These are phyloP conservation scores for Poecilia picta DNA, from an alignment of 2,797 vertebrate species.

Conservation along the genomic window DNA sequence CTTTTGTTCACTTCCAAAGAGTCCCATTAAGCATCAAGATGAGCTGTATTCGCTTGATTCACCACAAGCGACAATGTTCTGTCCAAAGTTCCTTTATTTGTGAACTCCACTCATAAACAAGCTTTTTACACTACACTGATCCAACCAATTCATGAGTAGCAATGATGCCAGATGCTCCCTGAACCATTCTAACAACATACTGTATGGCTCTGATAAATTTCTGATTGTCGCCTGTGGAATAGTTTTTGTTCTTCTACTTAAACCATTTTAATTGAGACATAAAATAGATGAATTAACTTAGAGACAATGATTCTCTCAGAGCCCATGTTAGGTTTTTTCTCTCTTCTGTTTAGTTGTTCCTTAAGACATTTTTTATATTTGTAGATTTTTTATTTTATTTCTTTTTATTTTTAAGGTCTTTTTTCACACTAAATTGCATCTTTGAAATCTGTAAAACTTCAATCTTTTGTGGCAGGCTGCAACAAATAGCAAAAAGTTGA, in stretches of 20 bases:
- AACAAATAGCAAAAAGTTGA: neutral
- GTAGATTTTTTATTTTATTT: no score
- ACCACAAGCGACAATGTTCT: neutral
- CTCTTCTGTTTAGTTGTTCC: no score
- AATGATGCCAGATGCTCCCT: no score
- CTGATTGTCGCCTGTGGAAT: no score
- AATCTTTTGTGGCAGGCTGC: neutral
- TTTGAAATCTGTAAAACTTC: slow-evolving; percentile 1
- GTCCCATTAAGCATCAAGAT: neutral
- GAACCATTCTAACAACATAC: no score
- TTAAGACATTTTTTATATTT: no score
- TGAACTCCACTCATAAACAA: neutral
- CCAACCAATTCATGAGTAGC: neutral
- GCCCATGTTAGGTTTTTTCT: no score
- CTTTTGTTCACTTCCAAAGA: neutral
- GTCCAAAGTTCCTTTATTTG: neutral
- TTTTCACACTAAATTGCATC: neutral
- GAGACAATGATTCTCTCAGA: no score
- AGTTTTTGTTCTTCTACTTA: no score
- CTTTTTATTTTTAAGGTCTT: neutral
- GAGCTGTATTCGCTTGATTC: neutral
- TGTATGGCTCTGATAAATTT: no score
- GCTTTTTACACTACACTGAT: neutral
- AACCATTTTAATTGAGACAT: no score
- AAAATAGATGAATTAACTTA: no score